Conservation (phyloP, 1,140 invertebrate species). For the Tyrophagus putrescentiae region DNA sequence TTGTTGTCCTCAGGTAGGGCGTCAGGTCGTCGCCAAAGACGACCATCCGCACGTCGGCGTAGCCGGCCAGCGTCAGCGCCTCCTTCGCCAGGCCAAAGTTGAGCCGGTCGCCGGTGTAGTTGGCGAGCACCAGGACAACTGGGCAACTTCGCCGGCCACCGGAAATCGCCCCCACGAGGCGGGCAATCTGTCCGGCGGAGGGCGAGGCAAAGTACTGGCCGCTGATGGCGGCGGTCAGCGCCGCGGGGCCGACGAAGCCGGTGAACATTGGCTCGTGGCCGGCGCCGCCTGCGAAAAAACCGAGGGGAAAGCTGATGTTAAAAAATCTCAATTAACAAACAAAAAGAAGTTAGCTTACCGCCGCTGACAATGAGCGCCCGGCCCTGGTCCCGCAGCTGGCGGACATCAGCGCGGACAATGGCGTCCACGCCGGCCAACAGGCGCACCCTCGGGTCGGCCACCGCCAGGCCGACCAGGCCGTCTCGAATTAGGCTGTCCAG, state of each 20-base stretch:
- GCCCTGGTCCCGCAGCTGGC: slow-evolving; percentile 36
- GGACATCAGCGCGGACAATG: slow-evolving; percentile 40
- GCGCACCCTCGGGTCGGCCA: neutral
- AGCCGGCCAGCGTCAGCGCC: slow-evolving; percentile 45
- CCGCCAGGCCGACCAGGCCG: slow-evolving; percentile 18
- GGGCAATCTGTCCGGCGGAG: slow-evolving; percentile 47
- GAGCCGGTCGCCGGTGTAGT: slow-evolving; percentile 72
- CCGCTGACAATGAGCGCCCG: slow-evolving; percentile 58
- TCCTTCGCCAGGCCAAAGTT: slow-evolving; percentile 71
- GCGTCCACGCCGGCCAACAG: slow-evolving; percentile 44
- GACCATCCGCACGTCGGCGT: slow-evolving; percentile 49
- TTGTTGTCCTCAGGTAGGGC: slow-evolving; percentile 33
- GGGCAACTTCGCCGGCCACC: slow-evolving; percentile 13
- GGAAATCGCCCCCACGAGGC: slow-evolving; percentile 37
- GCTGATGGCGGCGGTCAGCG: slow-evolving; percentile 55
- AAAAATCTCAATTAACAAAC: neutral
- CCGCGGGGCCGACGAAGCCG: slow-evolving; percentile 57
- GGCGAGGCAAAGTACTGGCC: slow-evolving; percentile 66
- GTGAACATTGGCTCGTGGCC: slow-evolving; percentile 66
- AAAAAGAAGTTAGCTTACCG: slow-evolving; percentile 34
- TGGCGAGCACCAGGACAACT: slow-evolving; percentile 55
- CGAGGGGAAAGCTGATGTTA: neutral
- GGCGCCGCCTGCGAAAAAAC: slow-evolving; percentile 41
- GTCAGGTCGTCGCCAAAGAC: slow-evolving; percentile 58
- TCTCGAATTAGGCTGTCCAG: slow-evolving; percentile 12